Percentiles rank a stretch among this genome's conserved stretches.
Evolutionary conservation across 2,113 vertebrate species (phyloP).

Genomic region (Pomatorhinus ruficollis): DNA sequence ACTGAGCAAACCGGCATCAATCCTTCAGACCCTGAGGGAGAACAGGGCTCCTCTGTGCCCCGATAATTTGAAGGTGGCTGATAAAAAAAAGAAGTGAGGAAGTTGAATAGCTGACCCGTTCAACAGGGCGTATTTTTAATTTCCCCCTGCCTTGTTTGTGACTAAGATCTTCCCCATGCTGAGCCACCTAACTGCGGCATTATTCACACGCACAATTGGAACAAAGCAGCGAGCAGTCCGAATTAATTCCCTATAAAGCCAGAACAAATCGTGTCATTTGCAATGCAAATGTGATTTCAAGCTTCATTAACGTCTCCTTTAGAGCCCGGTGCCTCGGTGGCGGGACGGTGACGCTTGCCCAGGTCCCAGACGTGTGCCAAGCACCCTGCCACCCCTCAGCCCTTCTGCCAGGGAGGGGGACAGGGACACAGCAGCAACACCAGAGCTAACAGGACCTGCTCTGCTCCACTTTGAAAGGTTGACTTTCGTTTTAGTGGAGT

Average conservation of each 20-base stretch:
- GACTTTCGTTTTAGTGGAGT: not conserved
- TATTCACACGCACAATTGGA: slow-evolving; percentile 46
- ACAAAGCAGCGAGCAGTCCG: slow-evolving; percentile 45
- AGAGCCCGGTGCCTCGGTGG: slow-evolving; percentile 6
- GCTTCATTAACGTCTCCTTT: slow-evolving; percentile 22
- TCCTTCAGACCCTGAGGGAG: not conserved
- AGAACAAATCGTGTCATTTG: slow-evolving; percentile 63
- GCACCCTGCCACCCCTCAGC: not conserved
- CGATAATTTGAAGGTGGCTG: not conserved
- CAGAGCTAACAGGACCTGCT: not conserved
- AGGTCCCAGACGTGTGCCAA: not conserved
- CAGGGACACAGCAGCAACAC: not conserved
- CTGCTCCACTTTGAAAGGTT: not conserved
- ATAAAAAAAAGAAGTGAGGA: not conserved
- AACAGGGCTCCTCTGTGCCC: not conserved
- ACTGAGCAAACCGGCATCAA: not conserved
- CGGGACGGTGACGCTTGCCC: not conserved
- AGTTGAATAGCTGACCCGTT: not conserved
- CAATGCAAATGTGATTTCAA: slow-evolving; percentile 65
- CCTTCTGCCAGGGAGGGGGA: not conserved
- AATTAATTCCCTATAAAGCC: slow-evolving; percentile 57
- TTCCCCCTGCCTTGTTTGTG: not conserved
- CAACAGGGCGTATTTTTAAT: not conserved
- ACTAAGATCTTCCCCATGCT: not conserved
- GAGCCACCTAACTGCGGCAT: not conserved